Evolutionary conservation across 2,888 invertebrate genomes (phyloP).

Genomic region (Dichetophora obliterata): DNA sequence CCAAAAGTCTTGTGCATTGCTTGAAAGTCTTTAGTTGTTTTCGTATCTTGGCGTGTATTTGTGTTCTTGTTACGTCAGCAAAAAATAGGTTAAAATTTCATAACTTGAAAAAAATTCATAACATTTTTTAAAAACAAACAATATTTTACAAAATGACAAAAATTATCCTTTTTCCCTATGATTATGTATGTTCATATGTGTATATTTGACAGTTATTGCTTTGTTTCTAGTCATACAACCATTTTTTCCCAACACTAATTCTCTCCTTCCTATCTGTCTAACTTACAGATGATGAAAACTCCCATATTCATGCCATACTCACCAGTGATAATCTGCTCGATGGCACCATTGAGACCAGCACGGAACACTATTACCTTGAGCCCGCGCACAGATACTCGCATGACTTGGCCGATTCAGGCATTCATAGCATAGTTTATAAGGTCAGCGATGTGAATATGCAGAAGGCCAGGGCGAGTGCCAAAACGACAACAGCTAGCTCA

Average conservation of each 20-base stretch:
- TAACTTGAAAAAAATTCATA: too few relatives aligned
- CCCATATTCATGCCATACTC: conserved; percentile 86
- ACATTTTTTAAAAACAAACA: too few relatives aligned
- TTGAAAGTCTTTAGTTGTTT: too few relatives aligned
- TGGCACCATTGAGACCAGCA: conserved; percentile 83
- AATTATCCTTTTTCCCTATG: too few relatives aligned
- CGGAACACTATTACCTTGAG: conserved; percentile 88
- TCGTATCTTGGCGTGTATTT: too few relatives aligned
- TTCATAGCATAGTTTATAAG: conserved; percentile 89
- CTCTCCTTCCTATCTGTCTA: neutral
- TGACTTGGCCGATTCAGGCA: conserved; percentile 70
- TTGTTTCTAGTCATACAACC: neutral
- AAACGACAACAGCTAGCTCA: conserved; percentile 57
- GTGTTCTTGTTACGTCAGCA: too few relatives aligned
- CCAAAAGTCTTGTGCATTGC: too few relatives aligned
- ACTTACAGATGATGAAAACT: conserved; percentile 83
- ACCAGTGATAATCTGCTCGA: conserved; percentile 91
- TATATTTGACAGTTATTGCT: too few relatives aligned
- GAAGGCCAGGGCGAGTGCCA: conserved; percentile 58
- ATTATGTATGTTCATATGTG: too few relatives aligned
- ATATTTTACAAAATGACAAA: too few relatives aligned
- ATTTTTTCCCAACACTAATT: neutral
- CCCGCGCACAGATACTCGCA: conserved; percentile 70
- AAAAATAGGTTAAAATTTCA: too few relatives aligned
- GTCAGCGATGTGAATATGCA: conserved; percentile 79